Percentiles rank a stretch among this genome's conserved stretches.
Evolutionary conservation across 2,113 vertebrate genomes (phyloP).

Genomic region (Calyptommatus sinebrachiatus): DNA sequence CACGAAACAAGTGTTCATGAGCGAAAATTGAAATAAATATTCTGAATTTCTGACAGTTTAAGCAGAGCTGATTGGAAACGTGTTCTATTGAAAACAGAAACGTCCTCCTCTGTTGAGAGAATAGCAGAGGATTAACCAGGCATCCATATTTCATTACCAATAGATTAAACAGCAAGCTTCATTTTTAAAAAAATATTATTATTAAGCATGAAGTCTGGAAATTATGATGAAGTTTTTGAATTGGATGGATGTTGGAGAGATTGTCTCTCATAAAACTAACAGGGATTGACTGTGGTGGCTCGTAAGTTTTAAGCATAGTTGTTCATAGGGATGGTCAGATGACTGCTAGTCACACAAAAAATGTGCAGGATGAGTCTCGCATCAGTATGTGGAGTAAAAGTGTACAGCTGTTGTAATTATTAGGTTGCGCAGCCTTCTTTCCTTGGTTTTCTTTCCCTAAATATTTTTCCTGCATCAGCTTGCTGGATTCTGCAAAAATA

Average conservation of each 20-base stretch:
- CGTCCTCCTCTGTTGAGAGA: background rate
- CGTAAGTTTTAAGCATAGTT: background rate
- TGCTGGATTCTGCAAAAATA: no score
- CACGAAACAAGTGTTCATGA: slow-evolving; percentile 2
- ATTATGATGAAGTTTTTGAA: slow-evolving; percentile 43
- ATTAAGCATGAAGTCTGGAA: slow-evolving; percentile 33
- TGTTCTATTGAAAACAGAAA: background rate
- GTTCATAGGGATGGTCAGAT: no score
- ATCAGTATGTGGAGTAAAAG: no score
- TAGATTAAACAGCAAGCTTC: slow-evolving; percentile 32
- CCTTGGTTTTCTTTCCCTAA: no score
- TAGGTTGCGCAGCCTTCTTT: no score
- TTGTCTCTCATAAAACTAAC: slow-evolving; percentile 6
- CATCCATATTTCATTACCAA: slow-evolving; percentile 28
- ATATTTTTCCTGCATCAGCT: no score
- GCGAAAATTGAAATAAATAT: slow-evolving; percentile 29
- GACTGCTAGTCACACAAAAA: no score
- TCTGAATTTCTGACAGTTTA: slow-evolving; percentile 8
- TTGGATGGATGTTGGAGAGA: slow-evolving; percentile 20
- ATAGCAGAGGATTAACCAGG: slow-evolving; percentile 29
- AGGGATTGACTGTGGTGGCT: background rate
- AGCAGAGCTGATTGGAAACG: background rate
- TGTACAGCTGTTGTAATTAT: no score
- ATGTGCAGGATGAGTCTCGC: no score
- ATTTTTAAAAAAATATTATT: background rate